These are phyloP conservation scores for Loripinus fragilis DNA, from an alignment of 2,888 invertebrate species.

Conservation along the genomic window DNA sequence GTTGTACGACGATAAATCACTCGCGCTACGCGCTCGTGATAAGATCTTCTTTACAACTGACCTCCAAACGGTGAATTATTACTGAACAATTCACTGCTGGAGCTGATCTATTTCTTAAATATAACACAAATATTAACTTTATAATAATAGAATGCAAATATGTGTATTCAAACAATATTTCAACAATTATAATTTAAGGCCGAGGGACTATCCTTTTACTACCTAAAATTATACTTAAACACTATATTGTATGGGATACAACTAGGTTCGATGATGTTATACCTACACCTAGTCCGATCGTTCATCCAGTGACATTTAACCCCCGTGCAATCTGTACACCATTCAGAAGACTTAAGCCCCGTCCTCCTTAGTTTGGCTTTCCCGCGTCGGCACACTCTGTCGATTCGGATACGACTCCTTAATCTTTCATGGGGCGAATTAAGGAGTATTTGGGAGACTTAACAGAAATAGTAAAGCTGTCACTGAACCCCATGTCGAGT, in stretches of 20 bases:
- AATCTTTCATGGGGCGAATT: background rate
- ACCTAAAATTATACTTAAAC: background rate
- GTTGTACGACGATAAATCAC: too few relatives aligned
- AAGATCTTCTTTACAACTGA: too few relatives aligned
- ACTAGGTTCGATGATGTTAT: slow-evolving; percentile 5
- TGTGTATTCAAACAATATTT: background rate
- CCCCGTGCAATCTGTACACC: slow-evolving; percentile 9
- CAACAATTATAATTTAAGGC: background rate
- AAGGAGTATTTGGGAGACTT: slow-evolving; percentile 14
- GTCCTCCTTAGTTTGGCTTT: slow-evolving; percentile 10
- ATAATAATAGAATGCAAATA: background rate
- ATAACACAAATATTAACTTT: background rate
- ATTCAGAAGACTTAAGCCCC: slow-evolving; percentile 2
- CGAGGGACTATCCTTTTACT: slow-evolving; percentile 14
- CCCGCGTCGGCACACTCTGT: slow-evolving; percentile 13
- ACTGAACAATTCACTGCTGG: too few relatives aligned
- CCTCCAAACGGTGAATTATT: too few relatives aligned
- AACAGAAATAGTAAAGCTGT: background rate
- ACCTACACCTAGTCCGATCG: slow-evolving; percentile 6
- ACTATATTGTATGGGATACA: background rate
- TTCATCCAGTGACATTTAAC: slow-evolving; percentile 17
- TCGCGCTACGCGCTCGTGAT: too few relatives aligned
- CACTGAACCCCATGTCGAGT: slow-evolving; percentile 18
- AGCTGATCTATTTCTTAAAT: too few relatives aligned
- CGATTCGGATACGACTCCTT: slow-evolving; percentile 6